Evolutionary conservation across 1,140 invertebrate genomes (phyloP), one percentile per base, ranked within the genome.

Genomic region (Saccostrea glomerata): DNA sequence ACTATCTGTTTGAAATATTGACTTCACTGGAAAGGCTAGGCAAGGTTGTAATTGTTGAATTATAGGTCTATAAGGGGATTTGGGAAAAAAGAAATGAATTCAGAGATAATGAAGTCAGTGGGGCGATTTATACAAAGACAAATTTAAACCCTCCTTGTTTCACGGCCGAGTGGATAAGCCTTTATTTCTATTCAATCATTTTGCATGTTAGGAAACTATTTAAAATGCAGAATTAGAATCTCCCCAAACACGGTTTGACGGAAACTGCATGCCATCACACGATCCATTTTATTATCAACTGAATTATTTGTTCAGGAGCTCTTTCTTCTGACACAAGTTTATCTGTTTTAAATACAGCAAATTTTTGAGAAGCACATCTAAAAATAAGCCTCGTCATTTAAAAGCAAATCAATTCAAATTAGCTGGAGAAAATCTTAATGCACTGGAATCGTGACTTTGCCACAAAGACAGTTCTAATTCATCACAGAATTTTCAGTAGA

Each of bases 391-490:
- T 17, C 15, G 70, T 77, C 70, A 77, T 77, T 77, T 77, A 77
- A 77, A 77, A 77, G 70, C 70, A 77, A 77, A 77, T 77, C 70
- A 77, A 77, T 77, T 77, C 70, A 77, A 77, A 77, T 77, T 77
- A 77, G 70, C 70, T 30, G 11, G 70, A 77, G 70, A 25, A 77
- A 77, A 77, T 36, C 70, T 77, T 77, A 77, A 77, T 77, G 70
- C 25, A 77, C 70, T 77, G 13, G 23, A 77, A 77, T 77, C 70
- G 30, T 77, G 70, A 77, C 70, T 77, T 30, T 77, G 7, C 70
- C 70, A 77, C 70, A 77, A 77, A 77, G 70, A 77, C 70, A 36
- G 66, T 73, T 77, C 25, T 77, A 77, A 77, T 77, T 77, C 70
- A 77, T 77, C 70, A 77, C 70, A 77, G 11, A 25, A 77, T 30